Evolutionary conservation across 2,888 invertebrate genomes (phyloP).

Genomic region (Cremastobaeus sp.): DNA sequence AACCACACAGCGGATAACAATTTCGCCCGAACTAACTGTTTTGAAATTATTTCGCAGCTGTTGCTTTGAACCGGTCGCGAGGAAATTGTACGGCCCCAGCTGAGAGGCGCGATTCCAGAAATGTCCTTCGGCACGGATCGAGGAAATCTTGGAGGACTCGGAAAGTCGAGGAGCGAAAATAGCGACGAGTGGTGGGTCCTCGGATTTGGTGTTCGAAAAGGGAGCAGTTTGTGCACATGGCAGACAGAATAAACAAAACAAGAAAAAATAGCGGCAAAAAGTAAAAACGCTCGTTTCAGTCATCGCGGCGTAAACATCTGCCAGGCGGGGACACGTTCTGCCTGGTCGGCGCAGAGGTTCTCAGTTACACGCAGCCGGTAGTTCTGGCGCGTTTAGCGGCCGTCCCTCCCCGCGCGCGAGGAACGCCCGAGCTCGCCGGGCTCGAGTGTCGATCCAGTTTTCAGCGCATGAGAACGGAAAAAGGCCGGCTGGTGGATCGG

Average conservation of each 20-base stretch:
- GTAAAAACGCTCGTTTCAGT: constrained; percentile 71
- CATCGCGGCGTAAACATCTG: constrained; percentile 74
- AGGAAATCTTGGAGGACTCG: no score
- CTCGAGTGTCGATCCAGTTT: constrained; percentile 76
- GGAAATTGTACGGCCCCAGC: no score
- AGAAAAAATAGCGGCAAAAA: constrained; percentile 69
- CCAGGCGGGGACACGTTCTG: constrained; percentile 71
- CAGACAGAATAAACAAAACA: constrained; percentile 70
- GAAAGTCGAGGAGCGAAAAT: constrained; percentile 33
- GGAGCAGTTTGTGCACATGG: constrained; percentile 69
- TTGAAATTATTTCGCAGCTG: no score
- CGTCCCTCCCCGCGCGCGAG: constrained; percentile 12
- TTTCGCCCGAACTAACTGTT: no score
- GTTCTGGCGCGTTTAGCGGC: constrained; percentile 25
- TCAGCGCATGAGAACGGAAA: constrained; percentile 76
- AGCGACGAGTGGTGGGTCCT: constrained; percentile 32
- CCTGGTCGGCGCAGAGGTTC: constrained; percentile 65
- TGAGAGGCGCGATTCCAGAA: no score
- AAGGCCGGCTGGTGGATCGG: constrained; percentile 70
- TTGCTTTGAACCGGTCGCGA: neutral
- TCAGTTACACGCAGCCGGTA: constrained; percentile 56
- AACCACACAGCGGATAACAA: no score
- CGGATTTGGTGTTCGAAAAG: constrained; percentile 35
- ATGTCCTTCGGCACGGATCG: no score
- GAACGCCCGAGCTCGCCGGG: constrained; percentile 52